Base-by-base conservation (phyloP, 2,797 vertebrate genomes). In the Erpetoichthys calabaricus region DNA sequence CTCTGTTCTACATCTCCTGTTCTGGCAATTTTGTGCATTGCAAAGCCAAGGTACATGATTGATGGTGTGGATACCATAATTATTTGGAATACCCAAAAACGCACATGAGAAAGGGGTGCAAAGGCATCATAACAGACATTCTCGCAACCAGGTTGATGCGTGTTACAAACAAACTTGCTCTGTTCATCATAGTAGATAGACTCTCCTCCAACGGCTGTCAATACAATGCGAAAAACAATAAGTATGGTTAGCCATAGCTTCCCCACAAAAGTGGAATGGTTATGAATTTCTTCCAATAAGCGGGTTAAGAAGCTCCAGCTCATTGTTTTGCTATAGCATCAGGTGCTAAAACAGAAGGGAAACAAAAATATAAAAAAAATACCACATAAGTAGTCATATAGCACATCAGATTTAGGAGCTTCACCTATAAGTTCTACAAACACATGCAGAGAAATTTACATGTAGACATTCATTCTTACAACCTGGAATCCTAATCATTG, bases 171-270 rank as follows among this genome's bases (percentile, higher is more conserved):
- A 1, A 94, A 94, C 59, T 90, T 90, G 66, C 87, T 91, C 81
- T 94, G 91, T 46, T 94, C 91, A 50, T 94, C 91, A 0, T 91
- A 86, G 79, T 94, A 94, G 79, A 94, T 94, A 60, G 88, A 87
- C 61, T 94, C 91, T 0, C 91, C 91, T 0, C 91, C 91, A 4
- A 92, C 89, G 0, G 81, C 91, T 0, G 90, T 94, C 72, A 94
- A 77, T 60, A 94, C 89, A 1, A 94, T 92, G 64, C 90, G 87
- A 76, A 94, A 94, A 53, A 94, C 64, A 6, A 94, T 88, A 60
- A 94, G 85, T 56, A 91, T 70, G 0, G 88, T 90, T 62, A 94
- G 78, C 91, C 91, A 94, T 66, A 94, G 75, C 78, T 94, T 94
- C 53, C 90, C 91, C 65, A 94, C 89, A 0, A 91, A 94, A 55